phyloP scores from a whole-genome alignment of 2,797 vertebrate species.

The Myripristis murdjan region DNA sequence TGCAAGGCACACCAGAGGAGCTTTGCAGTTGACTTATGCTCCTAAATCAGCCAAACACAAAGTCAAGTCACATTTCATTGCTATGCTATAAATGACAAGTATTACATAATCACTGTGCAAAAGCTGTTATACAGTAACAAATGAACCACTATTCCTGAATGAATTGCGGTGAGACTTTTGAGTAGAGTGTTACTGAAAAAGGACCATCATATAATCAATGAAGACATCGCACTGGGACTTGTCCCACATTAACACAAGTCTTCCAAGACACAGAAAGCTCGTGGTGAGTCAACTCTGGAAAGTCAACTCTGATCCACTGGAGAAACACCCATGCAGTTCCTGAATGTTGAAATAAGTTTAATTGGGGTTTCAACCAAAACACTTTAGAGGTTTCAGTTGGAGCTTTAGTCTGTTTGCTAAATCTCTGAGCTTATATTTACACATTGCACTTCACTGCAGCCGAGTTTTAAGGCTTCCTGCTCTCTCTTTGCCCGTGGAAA shows the following conservation, averaged over 20 bases:
- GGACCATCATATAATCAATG: constrained; percentile 2
- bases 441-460: background rate
- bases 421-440: constrained; percentile 33
- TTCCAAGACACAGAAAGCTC: constrained; percentile 36
- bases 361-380: constrained; percentile 36
- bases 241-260: constrained; percentile 22
- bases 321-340: constrained; percentile 20
- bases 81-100: constrained; percentile 2
- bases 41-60: background rate
- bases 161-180: background rate
- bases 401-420: constrained; percentile 14
- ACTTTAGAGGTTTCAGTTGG: constrained; percentile 41
- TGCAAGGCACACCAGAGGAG: background rate
- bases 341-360: constrained; percentile 30
- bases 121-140: constrained; percentile 5
- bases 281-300: constrained; percentile 35
- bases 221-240: constrained; percentile 14
- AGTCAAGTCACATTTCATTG: constrained; percentile 2
- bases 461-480: constrained; percentile 32
- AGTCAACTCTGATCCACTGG: constrained; percentile 21
- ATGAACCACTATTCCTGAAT: constrained; percentile 5
- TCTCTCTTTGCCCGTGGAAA: constrained; percentile 41
- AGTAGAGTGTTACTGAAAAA: background rate
- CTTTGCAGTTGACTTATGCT: background rate
- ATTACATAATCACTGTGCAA: background rate